Conservation (phyloP, 2,888 invertebrate species). For the Drosophila lutescens region DNA sequence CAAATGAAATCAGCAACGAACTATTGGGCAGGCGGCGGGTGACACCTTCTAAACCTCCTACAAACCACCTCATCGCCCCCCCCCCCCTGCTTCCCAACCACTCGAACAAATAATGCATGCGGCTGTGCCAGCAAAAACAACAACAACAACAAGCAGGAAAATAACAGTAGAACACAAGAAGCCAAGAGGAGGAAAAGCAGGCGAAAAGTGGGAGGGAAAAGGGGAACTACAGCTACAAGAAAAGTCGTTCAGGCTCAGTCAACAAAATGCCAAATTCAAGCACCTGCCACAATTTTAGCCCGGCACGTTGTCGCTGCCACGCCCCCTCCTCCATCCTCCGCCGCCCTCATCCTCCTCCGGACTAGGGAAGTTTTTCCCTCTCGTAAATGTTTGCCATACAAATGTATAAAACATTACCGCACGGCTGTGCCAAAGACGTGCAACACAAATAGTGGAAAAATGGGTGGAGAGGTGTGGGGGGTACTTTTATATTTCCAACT, state of each 20-base stretch:
- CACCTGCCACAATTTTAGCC: slow-evolving; percentile 75
- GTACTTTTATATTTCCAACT: slow-evolving; percentile 28
- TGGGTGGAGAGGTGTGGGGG: background rate
- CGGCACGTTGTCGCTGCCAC: slow-evolving; percentile 67
- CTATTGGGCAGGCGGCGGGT: slow-evolving; percentile 30
- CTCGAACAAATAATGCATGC: slow-evolving; percentile 73
- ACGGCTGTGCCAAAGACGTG: slow-evolving; percentile 64
- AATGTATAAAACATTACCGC: slow-evolving; percentile 54
- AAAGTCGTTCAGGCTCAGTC: slow-evolving; percentile 76
- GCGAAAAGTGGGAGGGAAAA: background rate
- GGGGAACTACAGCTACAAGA: slow-evolving; percentile 51
- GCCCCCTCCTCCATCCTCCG: background rate
- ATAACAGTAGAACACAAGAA: slow-evolving; percentile 18
- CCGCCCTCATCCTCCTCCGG: background rate
- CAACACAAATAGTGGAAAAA: slow-evolving; percentile 44
- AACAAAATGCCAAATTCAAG: slow-evolving; percentile 77
- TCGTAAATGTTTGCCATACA: slow-evolving; percentile 47
- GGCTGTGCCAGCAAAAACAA: slow-evolving; percentile 11
- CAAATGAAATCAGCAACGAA: slow-evolving; percentile 53
- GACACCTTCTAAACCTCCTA: slow-evolving; percentile 20
- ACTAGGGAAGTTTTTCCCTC: slow-evolving; percentile 26
- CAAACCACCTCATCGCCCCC: background rate
- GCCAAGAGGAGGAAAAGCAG: background rate
- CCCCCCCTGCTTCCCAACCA: slow-evolving; percentile 23
- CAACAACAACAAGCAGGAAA: background rate